These are phyloP conservation scores for Drosophila tsacasi DNA, from an alignment of 1,140 invertebrate genomes.

Conservation along the genomic window DNA sequence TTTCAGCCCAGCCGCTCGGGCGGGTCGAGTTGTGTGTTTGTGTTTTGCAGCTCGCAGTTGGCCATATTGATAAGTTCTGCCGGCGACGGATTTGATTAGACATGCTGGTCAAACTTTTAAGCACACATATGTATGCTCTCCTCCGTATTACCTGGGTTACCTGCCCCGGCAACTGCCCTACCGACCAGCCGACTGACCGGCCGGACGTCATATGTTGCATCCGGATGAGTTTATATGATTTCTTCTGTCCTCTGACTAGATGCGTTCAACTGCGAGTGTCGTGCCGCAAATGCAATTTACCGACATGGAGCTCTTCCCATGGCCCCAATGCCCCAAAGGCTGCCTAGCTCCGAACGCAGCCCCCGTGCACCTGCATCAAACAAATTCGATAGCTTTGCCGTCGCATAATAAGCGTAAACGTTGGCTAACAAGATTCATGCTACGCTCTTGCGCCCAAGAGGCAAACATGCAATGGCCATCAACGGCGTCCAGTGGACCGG, in stretches of 20 bases:
- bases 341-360: neutral
- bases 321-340: conserved; percentile 17
- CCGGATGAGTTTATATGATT: conserved; percentile 68
- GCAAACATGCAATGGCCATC: conserved; percentile 82
- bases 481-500: conserved; percentile 51
- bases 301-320: conserved; percentile 33
- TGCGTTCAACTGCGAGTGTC: conserved; percentile 79
- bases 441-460: conserved; percentile 77
- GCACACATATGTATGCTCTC: conserved; percentile 6
- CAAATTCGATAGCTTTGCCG: conserved; percentile 81
- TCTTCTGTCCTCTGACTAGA: conserved; percentile 52
- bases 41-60: conserved; percentile 64
- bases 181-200: neutral
- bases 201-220: conserved; percentile 30
- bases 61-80: conserved; percentile 74
- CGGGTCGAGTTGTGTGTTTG: conserved; percentile 60
- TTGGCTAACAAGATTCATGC: conserved; percentile 83
- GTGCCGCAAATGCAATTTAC: conserved; percentile 78
- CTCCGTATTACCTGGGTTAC: conserved; percentile 21
- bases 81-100: conserved; percentile 64
- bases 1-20: conserved; percentile 56
- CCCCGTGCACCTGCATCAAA: conserved; percentile 64
- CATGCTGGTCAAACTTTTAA: conserved; percentile 57
- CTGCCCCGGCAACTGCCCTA: conserved; percentile 3
- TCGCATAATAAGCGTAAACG: conserved; percentile 83